A percentile compares a stretch with the other conserved stretches of the same genome.
Evolutionary conservation across 2,888 invertebrate genomes (phyloP).

Genomic region (Phaonia tiefii): DNA sequence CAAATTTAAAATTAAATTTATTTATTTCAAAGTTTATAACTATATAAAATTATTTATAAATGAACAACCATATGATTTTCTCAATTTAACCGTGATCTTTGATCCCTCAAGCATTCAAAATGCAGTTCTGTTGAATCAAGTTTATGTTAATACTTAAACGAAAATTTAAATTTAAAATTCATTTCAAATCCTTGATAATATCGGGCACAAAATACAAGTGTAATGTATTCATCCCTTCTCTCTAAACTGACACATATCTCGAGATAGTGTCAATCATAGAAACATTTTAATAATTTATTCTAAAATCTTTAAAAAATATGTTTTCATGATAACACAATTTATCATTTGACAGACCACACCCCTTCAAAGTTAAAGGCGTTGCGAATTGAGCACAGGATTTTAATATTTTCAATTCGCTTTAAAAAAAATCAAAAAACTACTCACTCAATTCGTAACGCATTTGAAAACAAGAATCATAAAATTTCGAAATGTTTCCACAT

Average conservation of each 20-base stretch:
- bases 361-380: constrained; percentile 6
- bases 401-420: constrained; percentile 23
- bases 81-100: too few relatives aligned
- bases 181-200: too few relatives aligned
- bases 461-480: constrained; percentile 19
- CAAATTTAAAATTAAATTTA: too few relatives aligned
- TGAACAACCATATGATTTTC: too few relatives aligned
- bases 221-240: background rate
- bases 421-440: background rate
- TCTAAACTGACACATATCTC: background rate
- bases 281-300: background rate
- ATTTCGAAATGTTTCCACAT: constrained; percentile 21
- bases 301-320: background rate
- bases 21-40: too few relatives aligned
- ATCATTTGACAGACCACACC: background rate
- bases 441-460: constrained; percentile 36
- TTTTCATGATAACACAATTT: too few relatives aligned
- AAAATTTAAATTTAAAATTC: too few relatives aligned
- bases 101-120: too few relatives aligned
- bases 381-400: background rate
- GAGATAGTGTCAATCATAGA: constrained; percentile 6
- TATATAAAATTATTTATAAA: too few relatives aligned
- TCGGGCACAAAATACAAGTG: too few relatives aligned
- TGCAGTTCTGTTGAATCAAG: too few relatives aligned
- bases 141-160: too few relatives aligned